Base-by-base conservation (phyloP, 2,888 invertebrate genomes). In the Osmoderma eremita region DNA sequence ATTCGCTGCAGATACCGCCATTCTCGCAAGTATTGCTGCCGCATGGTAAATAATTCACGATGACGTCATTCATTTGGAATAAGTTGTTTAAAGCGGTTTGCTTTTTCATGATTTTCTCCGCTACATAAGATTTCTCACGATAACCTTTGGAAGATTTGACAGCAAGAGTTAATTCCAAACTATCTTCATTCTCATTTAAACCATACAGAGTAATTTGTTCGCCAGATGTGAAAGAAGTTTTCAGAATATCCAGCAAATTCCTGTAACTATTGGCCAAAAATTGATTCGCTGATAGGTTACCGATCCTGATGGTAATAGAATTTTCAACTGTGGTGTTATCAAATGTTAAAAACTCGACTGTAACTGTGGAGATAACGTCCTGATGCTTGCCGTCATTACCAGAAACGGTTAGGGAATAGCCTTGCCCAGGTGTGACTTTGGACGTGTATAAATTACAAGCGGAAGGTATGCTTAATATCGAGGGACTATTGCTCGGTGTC, bases 331-430 rank as follows among this genome's bases (percentile, higher is more conserved):
- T 95, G 12, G 83, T 81, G 78, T 95, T 95, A 73, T 91, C 90
- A 78, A 95, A 94, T 2, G 87, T 86, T 58, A 91, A 84, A 77
- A 95, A 94, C 78, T 93, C 91, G 0, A 97, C 88, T 3, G 91
- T 91, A 2, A 95, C 90, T 5, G 91, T 91, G 0, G 96, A 97
- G n/a, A 89, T 84, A 0, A 97, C 97, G 81, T 94, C 92, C 65
- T 87, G 86, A 78, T 95, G 95, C 73, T 89, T 88, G 0, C 97
- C 97, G 81, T 98, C 98, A 79, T 93, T 95, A 1, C 96, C 96
- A 6, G 90, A 88, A 0, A 97, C 88, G 30, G 90, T 91, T 74
- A 97, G 86, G 0, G 91, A 89, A 77, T 91, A 91, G 6, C 91
- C 91, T 78, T 89, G 87, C 18, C 88, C 88, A 50, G 91, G 89